These are phyloP conservation scores for Caradrina kadenii DNA, from an alignment of 2,888 invertebrate species.

Conservation along the genomic window DNA sequence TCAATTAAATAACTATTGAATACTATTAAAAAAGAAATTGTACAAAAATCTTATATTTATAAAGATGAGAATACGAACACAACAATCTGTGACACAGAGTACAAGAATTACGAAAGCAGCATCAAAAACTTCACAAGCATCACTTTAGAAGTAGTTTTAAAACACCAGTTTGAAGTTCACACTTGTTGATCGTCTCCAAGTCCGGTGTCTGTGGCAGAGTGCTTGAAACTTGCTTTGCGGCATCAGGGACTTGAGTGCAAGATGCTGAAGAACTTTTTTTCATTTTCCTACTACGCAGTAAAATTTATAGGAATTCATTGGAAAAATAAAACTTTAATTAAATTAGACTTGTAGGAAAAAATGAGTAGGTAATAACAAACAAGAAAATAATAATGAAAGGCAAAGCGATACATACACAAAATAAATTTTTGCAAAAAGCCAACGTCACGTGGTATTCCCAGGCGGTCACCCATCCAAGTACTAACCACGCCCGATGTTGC, in stretches of 20 bases:
- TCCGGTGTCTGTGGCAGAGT: conserved; percentile 32
- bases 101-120: conserved; percentile 20
- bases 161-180: conserved; percentile 38
- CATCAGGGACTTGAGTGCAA: not conserved
- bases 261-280: not conserved
- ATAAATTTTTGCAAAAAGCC: conserved; percentile 54
- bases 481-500: conserved; percentile 85
- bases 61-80: not conserved
- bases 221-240: conserved; percentile 43
- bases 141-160: conserved; percentile 53
- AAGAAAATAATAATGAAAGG: not conserved
- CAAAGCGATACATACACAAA: not conserved
- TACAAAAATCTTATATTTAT: not conserved
- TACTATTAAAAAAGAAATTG: not conserved
- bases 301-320: not conserved
- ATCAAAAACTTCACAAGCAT: conserved; percentile 29
- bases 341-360: not conserved
- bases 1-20: not conserved
- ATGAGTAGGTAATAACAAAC: not conserved
- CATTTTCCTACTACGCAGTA: not conserved
- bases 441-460: conserved; percentile 82
- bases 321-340: not conserved
- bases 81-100: not conserved
- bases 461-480: conserved; percentile 87
- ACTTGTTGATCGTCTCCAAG: conserved; percentile 55